Conservation (phyloP, 2,113 vertebrate species). For the Chloebia gouldiae region DNA sequence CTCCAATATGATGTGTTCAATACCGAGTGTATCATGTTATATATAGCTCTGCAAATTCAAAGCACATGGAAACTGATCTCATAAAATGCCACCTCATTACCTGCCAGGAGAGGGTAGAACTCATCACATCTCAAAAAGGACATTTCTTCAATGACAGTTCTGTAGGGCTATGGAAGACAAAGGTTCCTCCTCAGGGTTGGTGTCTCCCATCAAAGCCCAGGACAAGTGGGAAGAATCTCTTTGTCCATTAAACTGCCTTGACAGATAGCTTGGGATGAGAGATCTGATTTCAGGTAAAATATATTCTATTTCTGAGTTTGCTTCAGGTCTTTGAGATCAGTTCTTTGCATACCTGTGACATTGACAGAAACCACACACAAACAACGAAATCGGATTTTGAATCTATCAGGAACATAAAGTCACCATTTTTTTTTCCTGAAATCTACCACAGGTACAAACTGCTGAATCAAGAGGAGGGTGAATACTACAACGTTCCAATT, state of each 20-base stretch:
- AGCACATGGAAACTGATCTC: not conserved
- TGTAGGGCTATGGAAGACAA: not conserved
- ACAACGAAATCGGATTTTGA: not conserved
- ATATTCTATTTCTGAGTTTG: not conserved
- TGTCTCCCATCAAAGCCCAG: not conserved
- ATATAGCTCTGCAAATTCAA: slow-evolving; percentile 29
- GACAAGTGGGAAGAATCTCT: not conserved
- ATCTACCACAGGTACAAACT: slow-evolving; percentile 86
- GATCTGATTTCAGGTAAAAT: not conserved
- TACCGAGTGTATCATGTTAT: slow-evolving; percentile 15
- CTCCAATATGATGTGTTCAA: slow-evolving; percentile 3
- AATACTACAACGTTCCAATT: slow-evolving; percentile 97
- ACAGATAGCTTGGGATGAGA: not conserved
- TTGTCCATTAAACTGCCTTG: not conserved
- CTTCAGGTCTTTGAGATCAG: not conserved
- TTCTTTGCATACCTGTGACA: not conserved
- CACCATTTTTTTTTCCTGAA: not conserved
- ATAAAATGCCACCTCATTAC: not conserved
- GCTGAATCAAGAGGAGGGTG: slow-evolving; percentile 93
- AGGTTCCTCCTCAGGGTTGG: not conserved
- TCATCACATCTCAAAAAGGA: not conserved
- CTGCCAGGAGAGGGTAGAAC: not conserved
- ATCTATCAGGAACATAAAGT: not conserved
- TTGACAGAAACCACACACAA: not conserved
- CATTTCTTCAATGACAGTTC: not conserved